phyloP scores from a whole-genome alignment of 2,888 invertebrate genomes.

The Acheta domesticus region DNA sequence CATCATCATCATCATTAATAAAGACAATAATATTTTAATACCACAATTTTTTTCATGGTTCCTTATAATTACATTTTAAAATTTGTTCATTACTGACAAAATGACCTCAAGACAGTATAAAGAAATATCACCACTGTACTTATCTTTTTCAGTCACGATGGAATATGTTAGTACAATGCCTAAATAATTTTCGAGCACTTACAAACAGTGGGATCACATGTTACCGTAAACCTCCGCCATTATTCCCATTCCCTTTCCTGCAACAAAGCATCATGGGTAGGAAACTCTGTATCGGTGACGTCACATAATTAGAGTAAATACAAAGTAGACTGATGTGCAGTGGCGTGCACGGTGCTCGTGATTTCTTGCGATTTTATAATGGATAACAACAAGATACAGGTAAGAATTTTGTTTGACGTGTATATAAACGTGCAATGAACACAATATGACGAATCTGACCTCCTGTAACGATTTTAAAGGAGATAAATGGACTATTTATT shows the following conservation, averaged over 20 bases:
- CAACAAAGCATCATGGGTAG: conserved; percentile 40
- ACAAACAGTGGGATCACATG: conserved; percentile 25
- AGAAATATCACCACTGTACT: too few species aligned
- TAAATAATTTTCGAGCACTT: background rate
- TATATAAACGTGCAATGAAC: conserved; percentile 39
- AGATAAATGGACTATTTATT: conserved; percentile 43
- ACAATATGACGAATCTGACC: conserved; percentile 38
- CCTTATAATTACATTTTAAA: too few species aligned
- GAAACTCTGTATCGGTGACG: conserved; percentile 52
- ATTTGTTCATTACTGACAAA: too few species aligned
- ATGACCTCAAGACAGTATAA: too few species aligned
- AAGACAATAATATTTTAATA: too few species aligned
- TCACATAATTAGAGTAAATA: conserved; percentile 68
- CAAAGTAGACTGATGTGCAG: conserved; percentile 63
- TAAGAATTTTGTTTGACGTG: conserved; percentile 42
- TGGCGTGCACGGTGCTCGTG: conserved; percentile 55
- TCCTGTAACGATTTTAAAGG: conserved; percentile 37
- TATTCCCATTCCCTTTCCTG: conserved; percentile 34
- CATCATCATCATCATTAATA: too few species aligned
- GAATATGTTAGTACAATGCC: too few species aligned
- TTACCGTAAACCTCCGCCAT: conserved; percentile 31
- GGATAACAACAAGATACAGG: conserved; percentile 51
- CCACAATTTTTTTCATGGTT: too few species aligned
- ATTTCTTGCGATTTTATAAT: conserved; percentile 47
- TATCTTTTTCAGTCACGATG: too few species aligned